Conservation (phyloP, 2,113 vertebrate genomes). For the Sebastes fasciatus region DNA sequence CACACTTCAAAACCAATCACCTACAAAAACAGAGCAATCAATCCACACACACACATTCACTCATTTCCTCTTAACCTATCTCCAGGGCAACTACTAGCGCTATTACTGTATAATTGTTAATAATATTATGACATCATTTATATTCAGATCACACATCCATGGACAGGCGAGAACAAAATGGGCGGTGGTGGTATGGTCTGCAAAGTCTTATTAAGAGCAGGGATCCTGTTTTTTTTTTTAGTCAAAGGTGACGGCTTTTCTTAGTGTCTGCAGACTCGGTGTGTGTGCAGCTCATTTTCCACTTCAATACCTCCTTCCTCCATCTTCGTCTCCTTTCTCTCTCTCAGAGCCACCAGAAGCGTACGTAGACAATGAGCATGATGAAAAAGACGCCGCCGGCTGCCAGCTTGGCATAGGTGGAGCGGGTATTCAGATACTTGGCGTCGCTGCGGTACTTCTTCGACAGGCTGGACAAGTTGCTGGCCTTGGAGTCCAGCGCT, state of each 20-base stretch:
- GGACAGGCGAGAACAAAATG: slow-evolving; percentile 59
- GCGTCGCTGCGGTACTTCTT: slow-evolving; percentile 99
- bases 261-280: slow-evolving; percentile 34
- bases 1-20: slow-evolving; percentile 5
- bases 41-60: slow-evolving; percentile 19
- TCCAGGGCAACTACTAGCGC: slow-evolving; percentile 21
- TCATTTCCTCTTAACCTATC: slow-evolving; percentile 7
- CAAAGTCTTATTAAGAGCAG: slow-evolving; percentile 74
- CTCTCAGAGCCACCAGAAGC: slow-evolving; percentile 99
- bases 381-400: slow-evolving; percentile 97
- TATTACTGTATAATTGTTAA: slow-evolving; percentile 43
- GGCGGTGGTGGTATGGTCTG: slow-evolving; percentile 52
- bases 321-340: background rate
- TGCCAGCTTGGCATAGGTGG: slow-evolving; percentile 97
- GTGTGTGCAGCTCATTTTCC: slow-evolving; percentile 46
- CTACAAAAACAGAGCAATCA: slow-evolving; percentile 25
- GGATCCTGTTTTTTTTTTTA: slow-evolving; percentile 55
- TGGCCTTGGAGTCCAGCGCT: slow-evolving; percentile 99
- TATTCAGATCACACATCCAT: slow-evolving; percentile 63
- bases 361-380: slow-evolving; percentile 98
- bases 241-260: slow-evolving; percentile 45
- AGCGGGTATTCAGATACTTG: slow-evolving; percentile 99
- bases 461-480: slow-evolving; percentile 96
- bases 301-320: slow-evolving; percentile 34
- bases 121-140: slow-evolving; percentile 66